phyloP scores from a whole-genome alignment of 1,140 invertebrate genomes.

The Physella acuta region DNA sequence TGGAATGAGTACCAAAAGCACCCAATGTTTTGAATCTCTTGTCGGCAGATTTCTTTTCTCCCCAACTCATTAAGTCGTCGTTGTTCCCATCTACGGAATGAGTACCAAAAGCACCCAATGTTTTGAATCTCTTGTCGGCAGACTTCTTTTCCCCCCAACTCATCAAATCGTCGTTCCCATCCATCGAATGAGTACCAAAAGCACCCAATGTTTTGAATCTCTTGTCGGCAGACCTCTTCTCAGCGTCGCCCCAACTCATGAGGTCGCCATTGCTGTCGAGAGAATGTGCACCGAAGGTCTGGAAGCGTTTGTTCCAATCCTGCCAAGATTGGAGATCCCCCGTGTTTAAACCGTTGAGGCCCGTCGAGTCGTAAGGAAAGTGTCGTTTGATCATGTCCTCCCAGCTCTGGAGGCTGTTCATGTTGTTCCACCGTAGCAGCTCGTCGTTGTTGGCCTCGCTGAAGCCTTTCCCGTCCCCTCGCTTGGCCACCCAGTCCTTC shows the following conservation, averaged over 20 bases:
- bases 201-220: no score
- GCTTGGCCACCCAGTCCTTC: slow-evolving; percentile 25
- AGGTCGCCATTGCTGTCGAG: not conserved
- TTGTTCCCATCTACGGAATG: no score
- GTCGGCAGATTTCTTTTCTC: no score
- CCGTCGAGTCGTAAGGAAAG: not conserved
- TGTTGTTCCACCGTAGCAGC: not conserved
- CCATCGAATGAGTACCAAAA: not conserved
- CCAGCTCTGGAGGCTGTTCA: not conserved
- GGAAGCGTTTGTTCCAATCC: not conserved
- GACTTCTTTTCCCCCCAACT: no score
- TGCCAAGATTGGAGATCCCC: not conserved
- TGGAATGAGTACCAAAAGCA: not conserved
- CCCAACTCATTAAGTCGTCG: no score
- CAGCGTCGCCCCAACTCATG: no score
- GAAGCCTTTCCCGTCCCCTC: not conserved
- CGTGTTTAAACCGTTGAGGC: not conserved
- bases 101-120: no score
- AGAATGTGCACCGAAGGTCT: no score
- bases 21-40: no score
- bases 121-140: no score
- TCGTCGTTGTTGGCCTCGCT: not conserved
- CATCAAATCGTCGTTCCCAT: not conserved
- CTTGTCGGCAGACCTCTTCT: no score
- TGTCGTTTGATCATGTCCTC: not conserved